Percentiles rank a stretch among this genome's conserved stretches.
phyloP scores from a whole-genome alignment of 2,888 invertebrate genomes.

The Herminia tarsipennalis region DNA sequence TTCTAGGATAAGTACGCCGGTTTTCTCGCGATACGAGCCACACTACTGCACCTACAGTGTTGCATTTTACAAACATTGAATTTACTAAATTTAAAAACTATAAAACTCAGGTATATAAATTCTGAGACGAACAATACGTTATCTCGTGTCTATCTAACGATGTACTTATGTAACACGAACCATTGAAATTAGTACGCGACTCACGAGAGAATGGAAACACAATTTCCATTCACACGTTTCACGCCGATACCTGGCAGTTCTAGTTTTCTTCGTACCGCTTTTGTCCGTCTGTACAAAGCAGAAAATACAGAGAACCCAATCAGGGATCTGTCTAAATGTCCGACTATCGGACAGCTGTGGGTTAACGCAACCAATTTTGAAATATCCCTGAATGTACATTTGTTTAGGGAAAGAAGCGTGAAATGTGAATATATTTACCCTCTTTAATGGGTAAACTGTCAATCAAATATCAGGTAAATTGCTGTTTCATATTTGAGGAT shows the following conservation, averaged over 20 bases:
- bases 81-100: too few species aligned
- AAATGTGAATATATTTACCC: constrained; percentile 17
- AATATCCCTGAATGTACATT: constrained; percentile 32
- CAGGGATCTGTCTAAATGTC: constrained; percentile 67
- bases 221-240: constrained; percentile 62
- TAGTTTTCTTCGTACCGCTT: constrained; percentile 58
- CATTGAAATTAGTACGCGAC: constrained; percentile 52
- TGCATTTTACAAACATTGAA: too few species aligned
- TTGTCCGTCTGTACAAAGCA: constrained; percentile 59
- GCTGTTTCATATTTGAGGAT: too few species aligned
- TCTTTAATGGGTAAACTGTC: constrained; percentile 8
- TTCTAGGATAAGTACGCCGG: too few species aligned
- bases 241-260: constrained; percentile 48
- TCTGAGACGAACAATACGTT: too few species aligned
- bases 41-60: too few species aligned
- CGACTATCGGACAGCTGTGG: constrained; percentile 41
- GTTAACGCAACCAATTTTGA: constrained; percentile 43
- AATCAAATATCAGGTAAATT: too few species aligned
- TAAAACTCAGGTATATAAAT: too few species aligned
- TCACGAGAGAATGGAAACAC: constrained; percentile 58
- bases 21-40: too few species aligned
- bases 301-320: constrained; percentile 65
- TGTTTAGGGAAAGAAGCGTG: constrained; percentile 17
- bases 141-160: constrained; percentile 23
- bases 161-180: constrained; percentile 33